phyloP scores from a whole-genome alignment of 35 echinoderm and acorn worm genomes.

The Eucidaris tribuloides region DNA sequence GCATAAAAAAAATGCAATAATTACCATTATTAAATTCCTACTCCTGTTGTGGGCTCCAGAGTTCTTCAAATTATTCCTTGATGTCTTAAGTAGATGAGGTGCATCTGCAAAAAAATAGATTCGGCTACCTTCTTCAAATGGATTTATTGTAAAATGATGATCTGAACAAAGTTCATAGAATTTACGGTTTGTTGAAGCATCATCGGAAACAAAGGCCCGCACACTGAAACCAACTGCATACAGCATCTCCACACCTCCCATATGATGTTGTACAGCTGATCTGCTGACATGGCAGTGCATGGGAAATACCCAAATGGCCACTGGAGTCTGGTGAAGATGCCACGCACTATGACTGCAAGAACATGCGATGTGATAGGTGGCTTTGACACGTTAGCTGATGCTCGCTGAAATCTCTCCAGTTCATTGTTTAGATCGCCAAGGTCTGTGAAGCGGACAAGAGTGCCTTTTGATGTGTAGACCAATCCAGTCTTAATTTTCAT shows the following conservation, averaged over 20 bases:
- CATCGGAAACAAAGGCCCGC: constrained; percentile 26
- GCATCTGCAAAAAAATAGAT: not conserved
- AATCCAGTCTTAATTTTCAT: constrained; percentile 49
- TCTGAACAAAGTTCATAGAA: constrained; percentile 14
- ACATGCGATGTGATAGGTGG: constrained; percentile 30
- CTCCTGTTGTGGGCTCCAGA: no score
- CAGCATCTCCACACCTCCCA: constrained; percentile 28
- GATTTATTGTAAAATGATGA: not conserved
- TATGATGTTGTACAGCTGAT: constrained; percentile 24
- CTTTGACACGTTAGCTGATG: not conserved
- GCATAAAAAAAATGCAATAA: no score
- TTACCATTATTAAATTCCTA: no score
- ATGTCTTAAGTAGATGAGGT: no score
- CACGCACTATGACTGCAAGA: constrained; percentile 27
- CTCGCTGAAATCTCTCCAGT: constrained; percentile 11
- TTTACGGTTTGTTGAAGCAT: constrained; percentile 33
- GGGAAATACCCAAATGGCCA: constrained; percentile 22
- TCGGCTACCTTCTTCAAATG: not conserved
- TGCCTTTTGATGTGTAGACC: constrained; percentile 13
- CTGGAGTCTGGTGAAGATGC: constrained; percentile 19
- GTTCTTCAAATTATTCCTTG: no score
- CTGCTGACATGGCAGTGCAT: not conserved
- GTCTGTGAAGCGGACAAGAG: constrained; percentile 44
- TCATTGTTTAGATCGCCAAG: constrained; percentile 36
- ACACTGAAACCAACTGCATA: constrained; percentile 18